Evolutionary conservation across 2,888 invertebrate species (phyloP), one percentile per base, ranked within the genome.

Genomic region (Nomada ferruginata): DNA sequence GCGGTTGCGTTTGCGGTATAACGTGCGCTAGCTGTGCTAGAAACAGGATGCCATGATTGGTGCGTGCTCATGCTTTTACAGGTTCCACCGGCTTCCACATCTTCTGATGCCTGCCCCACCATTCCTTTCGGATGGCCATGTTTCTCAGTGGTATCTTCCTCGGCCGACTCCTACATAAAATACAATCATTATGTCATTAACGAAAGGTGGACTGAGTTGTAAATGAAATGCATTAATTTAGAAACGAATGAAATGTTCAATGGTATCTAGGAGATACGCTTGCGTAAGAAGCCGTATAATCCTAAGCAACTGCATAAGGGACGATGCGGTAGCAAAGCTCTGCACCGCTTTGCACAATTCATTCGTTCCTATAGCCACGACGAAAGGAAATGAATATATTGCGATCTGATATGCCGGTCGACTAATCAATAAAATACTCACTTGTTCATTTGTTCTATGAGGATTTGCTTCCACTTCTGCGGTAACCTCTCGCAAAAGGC

Each of bases 31-130:
- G 9, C 53, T 53, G 72, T 52, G 72, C 77, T 84, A 7, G 60
- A 13, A 66, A 79, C 79, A 77, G 80, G 55, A 68, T 84, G 79
- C 81, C 82, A 85, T 42, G 68, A 29, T 61, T 29, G 59, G 47
- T 74, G 64, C n/a, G 50, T 44, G 42, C 44, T 75, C 88, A 92
- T 11, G 90, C 92, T 84, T 94, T 94, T 89, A 93, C 92, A 92
- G 95, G 94, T 89, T 96, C 95, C 92, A 97, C 95, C 89, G 97
- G 97, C 93, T 97, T 97, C 97, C 97, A 97, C 90, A 95, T 96
- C 94, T 96, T 97, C 94, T 97, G 97, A 92, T 97, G 97, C 70
- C 96, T 96, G 83, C 97, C 97, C 97, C 97, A 97, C 97, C 97
- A 97, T 90, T 96, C 96, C 92, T 96, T 95, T 93, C 96, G 95